Percentiles rank a stretch among this genome's conserved stretches.
Conservation (phyloP, 2,113 vertebrate species). For the Mustelus asterias region DNA sequence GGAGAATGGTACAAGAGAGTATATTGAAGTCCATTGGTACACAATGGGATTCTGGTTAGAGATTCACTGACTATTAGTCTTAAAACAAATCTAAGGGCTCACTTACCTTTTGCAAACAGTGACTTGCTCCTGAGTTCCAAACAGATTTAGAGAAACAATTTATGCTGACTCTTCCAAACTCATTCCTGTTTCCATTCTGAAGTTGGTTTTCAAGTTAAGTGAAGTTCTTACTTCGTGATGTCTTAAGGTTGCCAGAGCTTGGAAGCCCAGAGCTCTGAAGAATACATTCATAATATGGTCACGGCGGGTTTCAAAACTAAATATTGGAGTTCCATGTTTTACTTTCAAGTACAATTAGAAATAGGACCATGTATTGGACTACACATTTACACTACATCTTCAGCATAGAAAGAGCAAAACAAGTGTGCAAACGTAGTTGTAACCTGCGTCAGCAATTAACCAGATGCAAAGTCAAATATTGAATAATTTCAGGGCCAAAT, state of each 20-base stretch:
- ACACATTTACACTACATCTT: neutral
- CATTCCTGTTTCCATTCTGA: neutral
- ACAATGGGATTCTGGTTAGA: neutral
- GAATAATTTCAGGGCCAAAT: neutral
- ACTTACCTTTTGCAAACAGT: neutral
- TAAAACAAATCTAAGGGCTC: neutral
- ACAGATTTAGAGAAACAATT: neutral
- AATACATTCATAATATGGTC: neutral
- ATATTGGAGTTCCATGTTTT: neutral
- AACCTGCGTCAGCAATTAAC: neutral
- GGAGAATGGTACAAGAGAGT: neutral
- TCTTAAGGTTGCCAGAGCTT: neutral
- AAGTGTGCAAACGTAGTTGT: neutral
- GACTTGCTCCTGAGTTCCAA: too few species aligned
- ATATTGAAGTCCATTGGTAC: neutral
- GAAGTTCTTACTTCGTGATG: neutral
- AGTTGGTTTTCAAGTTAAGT: neutral
- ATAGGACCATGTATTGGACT: neutral
- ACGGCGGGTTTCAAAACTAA: neutral
- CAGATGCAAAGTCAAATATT: neutral
- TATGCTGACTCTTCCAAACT: too few species aligned
- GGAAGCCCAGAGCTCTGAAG: neutral
- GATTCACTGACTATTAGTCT: neutral
- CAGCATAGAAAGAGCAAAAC: neutral
- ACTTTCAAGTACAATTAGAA: neutral